Conservation (phyloP, 2,888 invertebrate species). For the Criorhina ranunculi region DNA sequence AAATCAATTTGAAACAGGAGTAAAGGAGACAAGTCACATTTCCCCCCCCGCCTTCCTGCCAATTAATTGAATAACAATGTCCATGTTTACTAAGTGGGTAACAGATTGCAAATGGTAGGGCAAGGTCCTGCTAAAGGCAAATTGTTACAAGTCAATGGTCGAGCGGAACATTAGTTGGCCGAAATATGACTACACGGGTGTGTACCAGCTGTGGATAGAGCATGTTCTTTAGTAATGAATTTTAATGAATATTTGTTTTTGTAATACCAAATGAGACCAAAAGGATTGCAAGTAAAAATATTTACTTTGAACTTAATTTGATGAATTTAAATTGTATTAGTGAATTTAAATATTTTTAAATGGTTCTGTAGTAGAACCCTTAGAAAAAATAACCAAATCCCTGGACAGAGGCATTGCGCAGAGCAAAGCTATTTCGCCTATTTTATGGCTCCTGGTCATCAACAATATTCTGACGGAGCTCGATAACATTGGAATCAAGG, state of each 20-base stretch:
- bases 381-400: too few species aligned
- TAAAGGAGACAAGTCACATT: constrained; percentile 35
- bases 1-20: constrained; percentile 19
- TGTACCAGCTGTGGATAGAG: constrained; percentile 10
- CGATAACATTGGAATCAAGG: too few species aligned
- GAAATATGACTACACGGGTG: constrained; percentile 47
- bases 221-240: constrained; percentile 49
- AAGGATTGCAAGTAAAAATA: constrained; percentile 30
- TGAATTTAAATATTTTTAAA: constrained; percentile 8
- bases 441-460: too few species aligned
- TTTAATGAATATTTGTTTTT: constrained; percentile 49
- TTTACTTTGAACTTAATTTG: constrained; percentile 38
- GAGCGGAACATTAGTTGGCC: constrained; percentile 39
- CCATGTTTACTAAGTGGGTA: constrained; percentile 54
- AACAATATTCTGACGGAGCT: too few species aligned
- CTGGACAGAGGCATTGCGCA: too few species aligned
- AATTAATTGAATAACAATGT: constrained; percentile 52
- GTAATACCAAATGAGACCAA: constrained; percentile 19
- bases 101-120: constrained; percentile 28
- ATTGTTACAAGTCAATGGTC: constrained; percentile 39
- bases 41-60: constrained; percentile 3
- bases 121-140: constrained; percentile 5
- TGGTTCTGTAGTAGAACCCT: constrained; percentile 8
- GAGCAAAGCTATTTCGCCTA: too few species aligned
- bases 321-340: constrained; percentile 12